Conservation (phyloP, 1,140 invertebrate genomes). For the Trachelipus rathkii region DNA sequence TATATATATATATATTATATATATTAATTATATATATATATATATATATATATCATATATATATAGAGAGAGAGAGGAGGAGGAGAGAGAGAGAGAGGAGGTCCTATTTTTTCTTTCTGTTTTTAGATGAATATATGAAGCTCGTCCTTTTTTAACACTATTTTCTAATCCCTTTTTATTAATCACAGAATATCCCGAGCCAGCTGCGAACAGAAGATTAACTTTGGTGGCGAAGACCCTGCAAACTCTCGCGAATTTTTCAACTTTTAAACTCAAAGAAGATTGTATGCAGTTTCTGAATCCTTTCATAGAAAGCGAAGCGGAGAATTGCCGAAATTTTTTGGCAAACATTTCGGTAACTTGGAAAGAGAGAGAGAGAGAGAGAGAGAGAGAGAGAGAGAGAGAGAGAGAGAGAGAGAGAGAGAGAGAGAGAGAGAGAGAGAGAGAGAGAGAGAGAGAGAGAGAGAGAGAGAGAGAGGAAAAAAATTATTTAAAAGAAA, state of each 20-base stretch:
- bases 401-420: constrained; percentile 11
- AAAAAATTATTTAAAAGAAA: too few species aligned
- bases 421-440: not conserved
- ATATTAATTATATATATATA: too few species aligned
- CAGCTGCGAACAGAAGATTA: constrained; percentile 83
- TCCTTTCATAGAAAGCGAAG: constrained; percentile 83
- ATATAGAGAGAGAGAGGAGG: too few species aligned
- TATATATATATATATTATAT: too few species aligned
- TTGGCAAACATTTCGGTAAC: constrained; percentile 73
- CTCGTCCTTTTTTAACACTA: too few species aligned
- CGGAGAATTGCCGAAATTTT: constrained; percentile 84
- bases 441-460: too few species aligned
- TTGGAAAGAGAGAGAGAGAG: not conserved
- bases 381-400: constrained; percentile 11
- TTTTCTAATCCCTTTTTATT: not conserved
- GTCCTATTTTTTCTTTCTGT: not conserved
- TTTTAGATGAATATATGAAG: not conserved
- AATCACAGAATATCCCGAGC: constrained; percentile 72
- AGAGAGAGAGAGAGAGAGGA: too few species aligned
- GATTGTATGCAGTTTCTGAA: constrained; percentile 97
- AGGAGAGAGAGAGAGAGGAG: too few species aligned
- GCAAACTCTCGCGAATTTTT: constrained; percentile 88
- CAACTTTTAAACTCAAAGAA: constrained; percentile 91
- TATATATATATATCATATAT: too few species aligned
- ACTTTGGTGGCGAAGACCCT: constrained; percentile 92